Base-by-base conservation (phyloP, 2,113 vertebrate species). In the Danionella cerebrum region DNA sequence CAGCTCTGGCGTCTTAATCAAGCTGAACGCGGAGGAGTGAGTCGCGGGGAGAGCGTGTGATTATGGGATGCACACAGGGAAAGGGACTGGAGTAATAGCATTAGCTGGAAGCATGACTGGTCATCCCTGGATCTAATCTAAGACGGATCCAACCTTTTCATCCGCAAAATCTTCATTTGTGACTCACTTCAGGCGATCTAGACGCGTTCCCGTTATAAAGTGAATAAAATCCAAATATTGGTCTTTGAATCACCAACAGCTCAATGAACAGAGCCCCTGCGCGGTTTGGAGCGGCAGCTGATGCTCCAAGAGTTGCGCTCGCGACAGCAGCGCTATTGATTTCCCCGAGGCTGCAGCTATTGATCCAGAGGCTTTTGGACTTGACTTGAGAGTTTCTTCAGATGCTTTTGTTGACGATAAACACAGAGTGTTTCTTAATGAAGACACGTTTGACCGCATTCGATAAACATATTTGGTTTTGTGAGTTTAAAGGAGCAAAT, bases 1-100 rank as follows among this genome's bases (percentile, higher is more conserved):
- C 14, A 47, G 18, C 51, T 75, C 75, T 39, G 48, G 76, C 60
- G 78, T 72, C 82, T 79, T 79, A 75, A 70, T 74, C 75, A 71
- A 54, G 27, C 57, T 38, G 38, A 53, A 36, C 42, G 67, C 41
- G 44, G 44, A 53, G 45, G 48, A 55, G 52, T 44, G 42, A 6
- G 59, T 63, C 58, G n/a, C 14, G 21, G 39, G 14, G 65, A 41
- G 36, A 19, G 22, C 51, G 70, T 67, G 24, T 69, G 51, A 78
- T 80, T 79, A 78, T 63, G 39, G 55, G 35, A 52, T 66, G 33
- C 16, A 45, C n/a, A n/a, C 13, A 36, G 54, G 53, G 31, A 53
- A 44, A 62, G 60, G 45, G 65, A 62, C 39, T 52, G 35, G 50
- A 33, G 38, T 74, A 73, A 76, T 77, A 77, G 69, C 21, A 73